A percentile compares a stretch with the other conserved stretches of the same genome.
phyloP scores from a whole-genome alignment of 2,113 vertebrate genomes.

The Stomatorhinus ivindoensis region DNA sequence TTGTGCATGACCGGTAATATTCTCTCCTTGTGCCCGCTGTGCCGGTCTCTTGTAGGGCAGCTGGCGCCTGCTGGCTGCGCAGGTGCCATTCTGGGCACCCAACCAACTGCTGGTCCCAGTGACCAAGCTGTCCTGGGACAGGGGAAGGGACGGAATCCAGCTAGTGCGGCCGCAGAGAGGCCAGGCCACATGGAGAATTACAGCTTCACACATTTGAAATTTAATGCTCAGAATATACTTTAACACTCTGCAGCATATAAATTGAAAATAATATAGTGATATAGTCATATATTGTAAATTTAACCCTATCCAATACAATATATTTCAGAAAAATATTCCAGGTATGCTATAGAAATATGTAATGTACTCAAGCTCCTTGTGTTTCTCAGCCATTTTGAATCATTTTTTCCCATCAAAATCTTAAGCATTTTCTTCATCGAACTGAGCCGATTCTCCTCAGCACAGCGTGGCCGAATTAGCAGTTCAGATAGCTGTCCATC shows the following conservation, averaged over 20 bases:
- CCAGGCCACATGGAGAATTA: neutral
- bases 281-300: neutral
- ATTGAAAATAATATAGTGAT: neutral
- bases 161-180: neutral
- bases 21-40: neutral
- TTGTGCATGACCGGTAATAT: slow-evolving; percentile 1
- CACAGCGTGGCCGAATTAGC: neutral
- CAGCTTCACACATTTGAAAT: neutral
- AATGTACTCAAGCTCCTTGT: neutral
- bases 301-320: neutral
- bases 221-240: neutral
- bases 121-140: neutral
- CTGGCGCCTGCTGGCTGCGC: neutral
- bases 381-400: neutral
- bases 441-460: neutral
- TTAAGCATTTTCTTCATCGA: neutral
- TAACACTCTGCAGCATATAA: neutral
- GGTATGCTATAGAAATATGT: neutral
- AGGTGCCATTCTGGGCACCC: slow-evolving; percentile 3
- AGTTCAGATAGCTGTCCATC: neutral
- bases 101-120: slow-evolving; percentile 6
- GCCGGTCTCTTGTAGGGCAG: slow-evolving; percentile 1
- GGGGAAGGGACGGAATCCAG: neutral
- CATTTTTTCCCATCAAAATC: neutral
- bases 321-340: neutral